These are phyloP conservation scores for Gymnocypris eckloni DNA, from an alignment of 2,797 vertebrate genomes.

Conservation along the genomic window DNA sequence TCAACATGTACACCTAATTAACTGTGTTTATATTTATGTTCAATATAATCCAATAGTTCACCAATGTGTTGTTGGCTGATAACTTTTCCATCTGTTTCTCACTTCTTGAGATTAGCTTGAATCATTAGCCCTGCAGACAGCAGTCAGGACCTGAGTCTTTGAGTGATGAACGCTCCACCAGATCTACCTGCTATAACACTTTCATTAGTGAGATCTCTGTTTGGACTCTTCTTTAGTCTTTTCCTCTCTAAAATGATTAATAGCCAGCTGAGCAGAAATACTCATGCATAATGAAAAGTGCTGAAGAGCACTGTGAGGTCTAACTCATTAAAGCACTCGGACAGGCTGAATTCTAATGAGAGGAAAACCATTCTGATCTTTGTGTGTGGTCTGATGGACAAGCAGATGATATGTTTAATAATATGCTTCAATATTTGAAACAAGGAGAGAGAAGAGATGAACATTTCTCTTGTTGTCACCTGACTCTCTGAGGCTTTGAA, in stretches of 20 bases:
- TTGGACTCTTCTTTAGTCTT: constrained; percentile 30
- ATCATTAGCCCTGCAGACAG: constrained; percentile 7
- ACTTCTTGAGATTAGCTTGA: constrained; percentile 5
- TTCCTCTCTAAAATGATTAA: constrained; percentile 53
- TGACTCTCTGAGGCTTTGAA: not conserved
- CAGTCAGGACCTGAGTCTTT: not conserved
- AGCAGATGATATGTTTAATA: not conserved
- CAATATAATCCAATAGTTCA: not conserved
- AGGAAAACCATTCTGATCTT: not conserved
- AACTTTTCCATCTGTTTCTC: not conserved
- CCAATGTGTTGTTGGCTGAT: not conserved
- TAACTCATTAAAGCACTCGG: constrained; percentile 63
- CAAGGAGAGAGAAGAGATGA: not conserved
- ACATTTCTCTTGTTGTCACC: not conserved
- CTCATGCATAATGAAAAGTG: constrained; percentile 59
- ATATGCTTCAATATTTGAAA: not conserved
- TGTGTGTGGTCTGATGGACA: not conserved
- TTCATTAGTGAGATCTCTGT: constrained; percentile 32
- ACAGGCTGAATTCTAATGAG: constrained; percentile 48
- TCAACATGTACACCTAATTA: not conserved
- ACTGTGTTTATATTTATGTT: not conserved
- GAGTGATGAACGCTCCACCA: not conserved
- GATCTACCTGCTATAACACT: not conserved
- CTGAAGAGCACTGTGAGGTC: constrained; percentile 27
- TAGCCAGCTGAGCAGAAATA: constrained; percentile 47